Base-by-base conservation (phyloP, 2,113 vertebrate genomes). In the Ictidomys tridecemlineatus region DNA sequence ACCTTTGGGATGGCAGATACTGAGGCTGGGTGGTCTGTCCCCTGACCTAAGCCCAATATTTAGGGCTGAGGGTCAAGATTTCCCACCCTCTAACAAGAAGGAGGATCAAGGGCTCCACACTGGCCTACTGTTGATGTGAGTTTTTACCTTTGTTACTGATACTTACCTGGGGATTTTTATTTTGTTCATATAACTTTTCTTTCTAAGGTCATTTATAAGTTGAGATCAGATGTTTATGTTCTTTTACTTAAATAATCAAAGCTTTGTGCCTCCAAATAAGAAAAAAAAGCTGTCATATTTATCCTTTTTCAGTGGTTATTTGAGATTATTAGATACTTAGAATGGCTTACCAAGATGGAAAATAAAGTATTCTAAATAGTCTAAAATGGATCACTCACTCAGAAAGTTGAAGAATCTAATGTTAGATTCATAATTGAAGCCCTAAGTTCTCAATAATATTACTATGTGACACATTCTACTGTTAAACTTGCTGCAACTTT, bases 51-150 rank as follows among this genome's bases (percentile, higher is more conserved):
- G 67, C 12, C 12, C 37, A 61, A 34, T 74, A 76, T 53, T 76
- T 48, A 90, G 37, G 39, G 51, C 11, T 39, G 26, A 14, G 63
- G 10, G 14, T 61, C 85, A 48, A 86, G 63, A 56, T 8, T 61
- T 96, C 67, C 69, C 22, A 51, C 67, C 28, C 39, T 42, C 51
- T 48, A 80, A 92, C 48, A 76, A 95, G 96, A 79, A 95, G 87
- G 51, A 78, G 5, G 92, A 85, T 18, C 80, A 80, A 70, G 45
- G 63, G 76, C n/a, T 77, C 16, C 45, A 42, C 0, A 1, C 37
- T 58, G 63, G 2, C n/a, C 89, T 78, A 32, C 48, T 45, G 5
- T 77, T 89, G 76, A 91, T 69, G 98, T 98, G 95, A 98, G 98
- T 98, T 58, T 94, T 96, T 80, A 72, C 39, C 26, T 91, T 93